A percentile compares a stretch with the other conserved stretches of the same genome.
Evolutionary conservation across 2,797 vertebrate genomes (phyloP).

Genomic region (Poecile montanus): DNA sequence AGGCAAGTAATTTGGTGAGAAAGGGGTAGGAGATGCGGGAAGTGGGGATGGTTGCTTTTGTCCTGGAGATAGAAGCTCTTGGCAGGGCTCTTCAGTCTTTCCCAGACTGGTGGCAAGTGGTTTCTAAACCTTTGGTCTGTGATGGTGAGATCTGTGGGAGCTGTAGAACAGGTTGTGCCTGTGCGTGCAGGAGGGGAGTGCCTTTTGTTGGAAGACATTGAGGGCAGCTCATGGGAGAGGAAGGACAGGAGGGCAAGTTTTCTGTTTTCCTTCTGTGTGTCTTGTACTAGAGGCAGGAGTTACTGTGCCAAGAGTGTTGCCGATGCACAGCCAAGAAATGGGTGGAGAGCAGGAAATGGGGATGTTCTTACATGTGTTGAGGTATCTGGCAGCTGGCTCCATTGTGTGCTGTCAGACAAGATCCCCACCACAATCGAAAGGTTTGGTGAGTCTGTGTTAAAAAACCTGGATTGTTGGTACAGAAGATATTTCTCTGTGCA

Average conservation of each 20-base stretch:
- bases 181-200: neutral
- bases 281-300: neutral
- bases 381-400: neutral
- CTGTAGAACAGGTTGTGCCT: neutral
- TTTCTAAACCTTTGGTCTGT: neutral
- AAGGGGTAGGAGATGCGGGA: neutral
- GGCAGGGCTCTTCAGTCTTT: neutral
- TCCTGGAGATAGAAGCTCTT: neutral
- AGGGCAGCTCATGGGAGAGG: neutral
- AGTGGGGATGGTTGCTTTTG: neutral
- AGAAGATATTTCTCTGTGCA: neutral
- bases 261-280: neutral
- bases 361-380: neutral
- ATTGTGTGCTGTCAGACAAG: neutral
- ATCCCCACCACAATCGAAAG: neutral
- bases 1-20: neutral
- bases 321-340: neutral
- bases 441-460: neutral
- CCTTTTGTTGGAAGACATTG: rapidly evolving
- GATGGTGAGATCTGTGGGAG: neutral
- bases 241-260: neutral
- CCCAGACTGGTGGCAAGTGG: neutral
- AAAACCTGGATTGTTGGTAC: neutral
- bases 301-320: neutral
- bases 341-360: rapidly evolving